Base-by-base conservation (phyloP, 2,113 vertebrate genomes). In the Scortum barcoo region DNA sequence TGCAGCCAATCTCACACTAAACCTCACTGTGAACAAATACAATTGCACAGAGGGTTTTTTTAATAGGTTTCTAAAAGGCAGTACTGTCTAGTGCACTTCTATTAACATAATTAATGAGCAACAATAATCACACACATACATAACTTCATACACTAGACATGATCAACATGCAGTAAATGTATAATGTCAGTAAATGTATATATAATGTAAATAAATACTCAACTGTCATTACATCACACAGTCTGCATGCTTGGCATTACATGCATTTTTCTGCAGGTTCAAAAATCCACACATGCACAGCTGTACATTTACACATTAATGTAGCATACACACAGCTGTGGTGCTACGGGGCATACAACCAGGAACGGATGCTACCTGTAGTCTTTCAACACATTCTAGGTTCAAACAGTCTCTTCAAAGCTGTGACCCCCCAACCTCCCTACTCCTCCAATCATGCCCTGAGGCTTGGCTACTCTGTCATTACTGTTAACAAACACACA, bases 391-490 rank as follows among this genome's bases (percentile, higher is more conserved):
- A 20, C 72, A 69, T 73, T 85, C 48, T 73, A 71, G 81, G 89
- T 93, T 92, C 90, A 92, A 93, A 91, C 83, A 67, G 53, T 62
- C 22, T 72, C 86, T 94, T 94, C 89, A 94, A 95, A 94, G 94
- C 76, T 80, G 69, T 70, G 77, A 86, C 48, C 63, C 60, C 63
- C 57, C n/a, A n/a, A n/a, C n/a, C n/a, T n/a, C 58, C 72, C 57
- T 30, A 48, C 77, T 51, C 74, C 54, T 63, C 78, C 88, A 80
- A 80, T 78, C 78, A 78, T 82, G 85, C 74, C 92, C 70, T 3
- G 33, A 68, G 89, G 93, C 72, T 63, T 79, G 44, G 73, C 78
- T 90, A 53, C 87, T 90, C 90, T 94, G 88, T 94, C 79, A 95
- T 94, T 94, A 95, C 67, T 73, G 82, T 82, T 81, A 71, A 80